Percentiles rank a stretch among this genome's conserved stretches.
phyloP scores from a whole-genome alignment of 2,113 vertebrate species.

The Patagioenas fasciata region DNA sequence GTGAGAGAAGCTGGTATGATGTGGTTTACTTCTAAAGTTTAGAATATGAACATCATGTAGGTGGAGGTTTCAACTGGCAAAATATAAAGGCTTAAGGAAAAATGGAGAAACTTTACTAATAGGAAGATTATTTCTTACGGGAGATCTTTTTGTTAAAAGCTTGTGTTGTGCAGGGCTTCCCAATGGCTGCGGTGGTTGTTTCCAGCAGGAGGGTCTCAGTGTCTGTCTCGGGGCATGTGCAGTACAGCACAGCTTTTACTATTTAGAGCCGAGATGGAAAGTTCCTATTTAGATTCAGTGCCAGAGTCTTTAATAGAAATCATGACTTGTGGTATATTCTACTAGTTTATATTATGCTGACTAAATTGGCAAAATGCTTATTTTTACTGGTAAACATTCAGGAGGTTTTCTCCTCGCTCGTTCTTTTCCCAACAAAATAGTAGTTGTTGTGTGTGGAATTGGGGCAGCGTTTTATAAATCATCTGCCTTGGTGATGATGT shows the following conservation, averaged over 20 bases:
- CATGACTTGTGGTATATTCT: constrained; percentile 76
- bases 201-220: not conserved
- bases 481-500: not conserved
- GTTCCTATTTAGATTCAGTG: constrained; percentile 83
- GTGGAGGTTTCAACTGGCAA: not conserved
- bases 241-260: constrained; percentile 26
- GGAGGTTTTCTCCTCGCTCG: constrained; percentile 35
- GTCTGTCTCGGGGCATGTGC: not conserved
- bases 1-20: not conserved
- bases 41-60: not conserved
- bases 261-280: constrained; percentile 84
- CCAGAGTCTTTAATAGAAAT: constrained; percentile 87
- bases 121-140: not conserved
- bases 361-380: constrained; percentile 69
- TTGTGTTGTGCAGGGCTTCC: not conserved
- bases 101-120: not conserved
- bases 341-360: constrained; percentile 71
- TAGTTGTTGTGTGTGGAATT: constrained; percentile 60
- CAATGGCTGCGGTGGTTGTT: not conserved
- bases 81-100: not conserved
- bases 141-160: not conserved
- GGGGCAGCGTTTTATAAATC: constrained; percentile 41
- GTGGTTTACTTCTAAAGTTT: not conserved
- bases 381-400: constrained; percentile 79
- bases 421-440: constrained; percentile 60